Evolutionary conservation across 2,113 vertebrate genomes (phyloP).

Genomic region (Coreoperca whiteheadi): DNA sequence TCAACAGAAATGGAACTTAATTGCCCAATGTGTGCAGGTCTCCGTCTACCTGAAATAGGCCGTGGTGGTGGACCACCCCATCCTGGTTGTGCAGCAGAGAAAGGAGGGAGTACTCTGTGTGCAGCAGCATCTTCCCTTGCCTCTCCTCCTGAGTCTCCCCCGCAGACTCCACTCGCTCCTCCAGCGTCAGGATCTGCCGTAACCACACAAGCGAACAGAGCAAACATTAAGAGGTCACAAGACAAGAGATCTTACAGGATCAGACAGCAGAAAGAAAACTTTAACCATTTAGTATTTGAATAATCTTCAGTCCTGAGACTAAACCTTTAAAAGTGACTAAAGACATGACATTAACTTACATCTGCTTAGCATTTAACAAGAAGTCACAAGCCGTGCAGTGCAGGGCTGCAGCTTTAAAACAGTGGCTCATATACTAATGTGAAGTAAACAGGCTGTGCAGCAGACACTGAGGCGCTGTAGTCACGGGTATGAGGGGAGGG

Average conservation of each 20-base stretch:
- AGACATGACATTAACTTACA: neutral
- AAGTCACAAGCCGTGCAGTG: neutral
- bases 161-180: conserved; percentile 91
- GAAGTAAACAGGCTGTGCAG: conserved; percentile 48
- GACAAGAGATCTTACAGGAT: neutral
- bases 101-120: conserved; percentile 96
- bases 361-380: neutral
- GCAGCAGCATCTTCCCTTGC: conserved; percentile 98
- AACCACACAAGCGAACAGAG: conserved; percentile 16
- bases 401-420: conserved; percentile 2
- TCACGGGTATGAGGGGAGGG: conserved; percentile 29
- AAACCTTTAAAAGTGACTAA: conserved; percentile 21
- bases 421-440: conserved; percentile 9
- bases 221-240: conserved; percentile 56
- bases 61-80: conserved; percentile 97
- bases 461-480: conserved; percentile 52
- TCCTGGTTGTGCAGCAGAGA: conserved; percentile 97
- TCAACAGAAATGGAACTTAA: neutral
- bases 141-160: conserved; percentile 97
- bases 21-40: neutral
- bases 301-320: neutral
- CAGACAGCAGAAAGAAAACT: neutral
- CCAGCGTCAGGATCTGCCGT: conserved; percentile 94
- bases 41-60: conserved; percentile 94
- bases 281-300: conserved; percentile 9